Evolutionary conservation across 2,888 invertebrate species (phyloP).

Genomic region (Pinctada fucata): DNA sequence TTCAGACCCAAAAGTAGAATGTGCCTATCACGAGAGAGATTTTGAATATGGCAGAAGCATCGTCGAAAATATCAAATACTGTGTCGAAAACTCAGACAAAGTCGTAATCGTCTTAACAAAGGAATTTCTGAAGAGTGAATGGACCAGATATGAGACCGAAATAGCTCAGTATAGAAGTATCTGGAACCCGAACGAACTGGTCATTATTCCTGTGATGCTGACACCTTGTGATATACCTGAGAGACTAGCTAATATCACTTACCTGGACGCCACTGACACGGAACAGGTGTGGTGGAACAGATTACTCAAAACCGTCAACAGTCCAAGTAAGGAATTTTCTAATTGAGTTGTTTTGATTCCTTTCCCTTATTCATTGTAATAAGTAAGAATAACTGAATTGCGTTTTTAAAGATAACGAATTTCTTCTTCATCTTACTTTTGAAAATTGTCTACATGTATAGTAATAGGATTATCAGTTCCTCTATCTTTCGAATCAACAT

Average conservation of each 20-base stretch:
- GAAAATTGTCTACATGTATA: too few relatives aligned
- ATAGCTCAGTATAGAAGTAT: slow-evolving; percentile 20
- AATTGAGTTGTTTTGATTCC: too few relatives aligned
- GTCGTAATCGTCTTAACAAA: slow-evolving; percentile 23
- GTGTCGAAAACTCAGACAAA: slow-evolving; percentile 22
- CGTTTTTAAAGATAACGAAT: too few relatives aligned
- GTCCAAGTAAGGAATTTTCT: slow-evolving; percentile 17
- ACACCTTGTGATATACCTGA: slow-evolving; percentile 22
- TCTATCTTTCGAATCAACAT: too few relatives aligned
- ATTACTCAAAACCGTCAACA: slow-evolving; percentile 16
- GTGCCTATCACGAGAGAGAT: slow-evolving; percentile 37
- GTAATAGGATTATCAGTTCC: too few relatives aligned
- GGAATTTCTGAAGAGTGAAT: slow-evolving; percentile 27
- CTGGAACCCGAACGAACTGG: not conserved
- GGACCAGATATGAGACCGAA: slow-evolving; percentile 33
- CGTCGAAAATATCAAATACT: slow-evolving; percentile 17
- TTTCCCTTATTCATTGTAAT: too few relatives aligned
- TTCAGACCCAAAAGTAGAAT: slow-evolving; percentile 7
- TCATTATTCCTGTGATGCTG: slow-evolving; percentile 27
- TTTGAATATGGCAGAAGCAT: slow-evolving; percentile 19
- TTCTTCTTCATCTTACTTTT: too few relatives aligned
- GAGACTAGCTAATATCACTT: slow-evolving; percentile 13
- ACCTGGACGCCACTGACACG: slow-evolving; percentile 21
- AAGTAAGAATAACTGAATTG: too few relatives aligned
- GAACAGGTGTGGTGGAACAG: slow-evolving; percentile 9